These are phyloP conservation scores for Anaspis maculata DNA, from an alignment of 2,888 invertebrate species.

Conservation along the genomic window DNA sequence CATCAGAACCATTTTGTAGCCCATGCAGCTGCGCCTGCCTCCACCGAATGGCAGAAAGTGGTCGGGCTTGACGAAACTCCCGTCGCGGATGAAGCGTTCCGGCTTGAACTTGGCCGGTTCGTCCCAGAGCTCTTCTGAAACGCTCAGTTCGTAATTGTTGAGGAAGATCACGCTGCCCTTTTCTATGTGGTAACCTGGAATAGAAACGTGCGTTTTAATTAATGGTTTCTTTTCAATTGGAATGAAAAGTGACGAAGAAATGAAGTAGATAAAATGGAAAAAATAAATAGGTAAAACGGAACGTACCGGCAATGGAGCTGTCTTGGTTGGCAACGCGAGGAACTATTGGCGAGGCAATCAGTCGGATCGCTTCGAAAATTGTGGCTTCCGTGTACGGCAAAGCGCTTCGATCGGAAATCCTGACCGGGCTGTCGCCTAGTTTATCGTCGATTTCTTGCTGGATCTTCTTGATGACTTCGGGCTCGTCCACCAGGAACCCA, in stretches of 20 bases:
- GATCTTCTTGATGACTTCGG: conserved; percentile 47
- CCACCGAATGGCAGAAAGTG: conserved; percentile 60
- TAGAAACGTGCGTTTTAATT: neutral
- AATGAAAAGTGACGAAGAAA: no score
- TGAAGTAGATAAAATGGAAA: no score
- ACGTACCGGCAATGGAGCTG: conserved; percentile 51
- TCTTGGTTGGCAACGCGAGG: conserved; percentile 58
- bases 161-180: conserved; percentile 57
- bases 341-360: conserved; percentile 59
- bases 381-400: conserved; percentile 56
- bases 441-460: conserved; percentile 47
- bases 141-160: conserved; percentile 60
- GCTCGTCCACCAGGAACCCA: conserved; percentile 47
- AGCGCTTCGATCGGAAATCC: conserved; percentile 39
- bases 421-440: conserved; percentile 30
- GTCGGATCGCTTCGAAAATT: conserved; percentile 53
- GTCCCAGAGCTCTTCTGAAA: conserved; percentile 53
- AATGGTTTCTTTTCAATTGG: no score
- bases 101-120: conserved; percentile 53
- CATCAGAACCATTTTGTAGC: conserved; percentile 57
- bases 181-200: conserved; percentile 50
- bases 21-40: conserved; percentile 59
- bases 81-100: conserved; percentile 51
- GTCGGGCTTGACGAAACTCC: conserved; percentile 51
- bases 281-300: no score